A percentile compares a stretch with the other conserved stretches of the same genome.
Conservation (phyloP, 2,888 invertebrate species). For the Noctuana brunneofusca region DNA sequence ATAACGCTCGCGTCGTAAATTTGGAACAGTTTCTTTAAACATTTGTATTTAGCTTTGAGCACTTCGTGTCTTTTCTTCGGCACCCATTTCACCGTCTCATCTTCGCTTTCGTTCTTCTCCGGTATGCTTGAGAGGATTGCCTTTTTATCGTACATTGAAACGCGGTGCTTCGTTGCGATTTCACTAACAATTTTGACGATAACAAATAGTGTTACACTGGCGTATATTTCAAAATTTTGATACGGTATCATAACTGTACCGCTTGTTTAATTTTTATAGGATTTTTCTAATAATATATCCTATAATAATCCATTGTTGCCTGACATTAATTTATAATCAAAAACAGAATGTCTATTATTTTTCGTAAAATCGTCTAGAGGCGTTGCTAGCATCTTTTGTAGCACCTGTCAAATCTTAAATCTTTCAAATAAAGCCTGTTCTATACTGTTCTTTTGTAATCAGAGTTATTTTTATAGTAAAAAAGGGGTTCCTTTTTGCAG, state of each 20-base stretch:
- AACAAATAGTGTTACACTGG: constrained; percentile 57
- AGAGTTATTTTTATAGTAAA: too few relatives aligned
- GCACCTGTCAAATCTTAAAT: too few relatives aligned
- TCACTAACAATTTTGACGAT: constrained; percentile 60
- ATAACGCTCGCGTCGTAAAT: constrained; percentile 74
- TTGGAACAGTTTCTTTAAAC: constrained; percentile 73
- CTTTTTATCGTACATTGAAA: constrained; percentile 52
- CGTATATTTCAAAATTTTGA: constrained; percentile 64
- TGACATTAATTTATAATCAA: constrained; percentile 7
- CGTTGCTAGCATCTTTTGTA: too few relatives aligned
- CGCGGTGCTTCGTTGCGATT: constrained; percentile 41
- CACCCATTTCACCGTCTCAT: constrained; percentile 63
- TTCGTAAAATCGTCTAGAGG: constrained; percentile 2
- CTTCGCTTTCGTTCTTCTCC: constrained; percentile 58
- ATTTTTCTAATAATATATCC: constrained; percentile 33
- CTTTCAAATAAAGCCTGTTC: too few relatives aligned
- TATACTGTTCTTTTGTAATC: too few relatives aligned
- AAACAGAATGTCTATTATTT: constrained; percentile 26
- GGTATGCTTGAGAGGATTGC: constrained; percentile 59
- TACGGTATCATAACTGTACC: constrained; percentile 64
- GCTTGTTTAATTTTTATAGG: constrained; percentile 43
- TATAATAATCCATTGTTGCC: constrained; percentile 41
- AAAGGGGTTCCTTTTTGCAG: too few relatives aligned
- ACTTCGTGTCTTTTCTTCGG: constrained; percentile 76
- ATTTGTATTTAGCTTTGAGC: constrained; percentile 74